Evolutionary conservation across 2,113 vertebrate species (phyloP), one percentile per base, ranked within the genome.

Genomic region (Calyptomena viridis): DNA sequence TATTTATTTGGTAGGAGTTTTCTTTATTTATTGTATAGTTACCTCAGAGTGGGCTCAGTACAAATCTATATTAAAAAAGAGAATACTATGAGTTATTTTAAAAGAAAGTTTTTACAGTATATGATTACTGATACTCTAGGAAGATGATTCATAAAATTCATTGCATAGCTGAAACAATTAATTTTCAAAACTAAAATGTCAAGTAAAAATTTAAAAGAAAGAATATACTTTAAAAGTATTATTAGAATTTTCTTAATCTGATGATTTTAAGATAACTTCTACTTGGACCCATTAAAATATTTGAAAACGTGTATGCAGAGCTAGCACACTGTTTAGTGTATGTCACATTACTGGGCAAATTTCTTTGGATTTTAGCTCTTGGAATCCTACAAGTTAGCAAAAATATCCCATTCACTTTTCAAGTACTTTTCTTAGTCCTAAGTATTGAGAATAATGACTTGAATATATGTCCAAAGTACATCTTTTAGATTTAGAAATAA

Each of bases 1-100:
- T 87, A 94, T 95, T 93, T 94, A 94, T 96, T 95, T 96, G 35
- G 83, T 85, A 18, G 23, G 16, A 69, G 6, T 7, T 6, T 63
- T 85, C 60, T 74, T 91, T 92, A 79, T 85, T 92, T 94, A 77
- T 82, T 80, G 16, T 30, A 31, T 52, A 9, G 15, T 52, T 87
- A 53, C 20, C 19, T n/a, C 27, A 76, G 25, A 80, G 12, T 44
- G 5, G 19, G 16, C 1, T 58, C 6, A 81, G 22, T 74, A 77
- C 5, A 85, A 89, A 71, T 67, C 31, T 77, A 14, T 90, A 37
- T 76, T 59, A 47, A 58, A 87, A 87, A 91, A 64, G 4, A 63
- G 0, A 44, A 63, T 47, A 73, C 49, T 50, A n/a, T 71, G 28
- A 37, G 11, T 31, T 59, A 44, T 89, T 91, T 68, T 28, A 24